Conservation (phyloP, 2,888 invertebrate species). For the Julus scandinavius region DNA sequence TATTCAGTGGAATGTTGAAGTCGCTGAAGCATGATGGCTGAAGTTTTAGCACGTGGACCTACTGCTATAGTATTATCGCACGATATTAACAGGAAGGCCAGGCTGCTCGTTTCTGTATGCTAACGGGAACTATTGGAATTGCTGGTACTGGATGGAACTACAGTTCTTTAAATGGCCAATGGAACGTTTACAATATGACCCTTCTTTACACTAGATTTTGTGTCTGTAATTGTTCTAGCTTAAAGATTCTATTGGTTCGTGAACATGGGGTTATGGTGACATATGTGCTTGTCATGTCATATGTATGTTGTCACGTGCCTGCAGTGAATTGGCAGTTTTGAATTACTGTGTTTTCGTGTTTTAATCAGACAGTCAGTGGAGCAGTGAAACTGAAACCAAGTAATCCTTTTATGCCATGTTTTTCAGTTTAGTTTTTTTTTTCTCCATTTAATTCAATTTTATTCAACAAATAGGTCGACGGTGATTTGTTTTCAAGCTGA, state of each 20-base stretch:
- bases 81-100: background rate
- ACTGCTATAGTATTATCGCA: constrained; percentile 24
- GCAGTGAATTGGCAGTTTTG: constrained; percentile 47
- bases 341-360: constrained; percentile 51
- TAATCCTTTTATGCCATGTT: background rate
- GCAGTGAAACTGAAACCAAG: constrained; percentile 45
- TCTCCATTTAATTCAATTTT: background rate
- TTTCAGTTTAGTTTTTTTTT: background rate
- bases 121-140: background rate
- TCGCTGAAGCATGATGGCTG: background rate
- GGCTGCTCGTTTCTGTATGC: background rate
- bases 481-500: background rate
- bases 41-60: background rate
- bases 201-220: constrained; percentile 39
- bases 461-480: background rate
- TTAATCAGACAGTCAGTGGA: constrained; percentile 36
- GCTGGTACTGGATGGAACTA: background rate
- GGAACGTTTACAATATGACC: constrained; percentile 42
- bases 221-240: constrained; percentile 50
- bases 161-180: background rate
- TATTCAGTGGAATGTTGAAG: constrained; percentile 39
- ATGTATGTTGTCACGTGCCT: constrained; percentile 52
- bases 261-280: constrained; percentile 49
- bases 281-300: constrained; percentile 51
- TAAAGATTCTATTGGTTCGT: constrained; percentile 49